Evolutionary conservation across 2,797 vertebrate species (phyloP), one percentile per base, ranked within the genome.

Genomic region (Oreochromis grahami): DNA sequence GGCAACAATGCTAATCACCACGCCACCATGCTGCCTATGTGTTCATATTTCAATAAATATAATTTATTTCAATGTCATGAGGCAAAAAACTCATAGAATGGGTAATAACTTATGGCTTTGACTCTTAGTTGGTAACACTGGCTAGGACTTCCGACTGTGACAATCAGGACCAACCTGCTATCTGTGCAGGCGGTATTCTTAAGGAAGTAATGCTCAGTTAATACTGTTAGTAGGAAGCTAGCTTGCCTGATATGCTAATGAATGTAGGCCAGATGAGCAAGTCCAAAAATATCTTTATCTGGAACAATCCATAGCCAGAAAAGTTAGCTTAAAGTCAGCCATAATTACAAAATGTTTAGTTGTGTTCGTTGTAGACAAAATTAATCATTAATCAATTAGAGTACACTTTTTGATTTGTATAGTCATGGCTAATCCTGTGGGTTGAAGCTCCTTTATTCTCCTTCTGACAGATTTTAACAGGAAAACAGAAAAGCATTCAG

Each of bases 141-240:
- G 3, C 7, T 24, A 5, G 36, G 63, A 68, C 63, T 0, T 24
- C 63, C 0, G 0, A 41, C n/a, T 41, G 36, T 8, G 3, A 65
- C 7, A 68, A 68, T 7, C 63, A 9, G n/a, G 12, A 68, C 7
- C 38, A 68, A 24, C 21, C 63, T 68, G 36, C 2, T 41, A 21
- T 38, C 36, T 12, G 11, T 8, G 38, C 63, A 72, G 65, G 21
- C 2, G 3, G 21, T 70, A 26, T 26, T 45, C 21, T 17, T 6
- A 45, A 43, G 38, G 5, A 70, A 45, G 21, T 1, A 70, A 70
- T 17, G 21, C 24, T 43, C 8, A 43, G 41, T 26, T 45, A 70
- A 17, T 45, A 45, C 41, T 70, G 14, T 17, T 65, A 38, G 34
- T 5, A 65, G 34, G n/a, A 65, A 21, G 19, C 29, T 13, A 50